Evolutionary conservation across 2,888 invertebrate species (phyloP).

Genomic region (Cenopis cana): DNA sequence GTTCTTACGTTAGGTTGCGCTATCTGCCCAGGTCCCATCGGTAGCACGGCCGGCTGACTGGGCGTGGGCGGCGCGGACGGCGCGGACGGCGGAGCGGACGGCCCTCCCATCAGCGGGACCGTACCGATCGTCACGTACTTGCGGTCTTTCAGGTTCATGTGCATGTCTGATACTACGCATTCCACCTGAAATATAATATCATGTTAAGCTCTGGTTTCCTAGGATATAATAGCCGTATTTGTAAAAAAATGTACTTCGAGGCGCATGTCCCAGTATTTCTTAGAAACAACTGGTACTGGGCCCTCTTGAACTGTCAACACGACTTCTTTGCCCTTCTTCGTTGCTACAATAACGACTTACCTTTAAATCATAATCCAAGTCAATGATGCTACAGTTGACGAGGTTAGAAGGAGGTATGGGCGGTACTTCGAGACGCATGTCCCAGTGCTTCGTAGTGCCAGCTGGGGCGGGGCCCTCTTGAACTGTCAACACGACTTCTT

Average conservation of each 20-base stretch:
- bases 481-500: no score
- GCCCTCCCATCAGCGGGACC: conserved; percentile 87
- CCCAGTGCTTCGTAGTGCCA: conserved; percentile 86
- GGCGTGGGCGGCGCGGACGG: conserved; percentile 56
- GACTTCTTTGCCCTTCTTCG: no score
- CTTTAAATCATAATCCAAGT: no score
- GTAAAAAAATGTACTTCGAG: no score
- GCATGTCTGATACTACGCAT: conserved; percentile 87
- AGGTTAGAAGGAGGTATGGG: no score
- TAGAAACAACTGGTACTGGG: no score
- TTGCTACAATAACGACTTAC: no score
- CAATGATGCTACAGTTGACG: no score
- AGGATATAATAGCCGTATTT: no score
- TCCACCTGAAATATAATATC: conserved; percentile 78
- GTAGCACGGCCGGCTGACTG: conserved; percentile 71
- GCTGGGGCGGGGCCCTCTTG: conserved; percentile 88
- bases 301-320: no score
- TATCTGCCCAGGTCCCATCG: conserved; percentile 65
- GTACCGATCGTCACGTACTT: conserved; percentile 91
- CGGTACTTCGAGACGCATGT: conserved; percentile 86
- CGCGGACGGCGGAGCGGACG: conserved; percentile 64
- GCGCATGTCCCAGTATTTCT: no score
- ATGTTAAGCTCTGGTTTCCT: no score
- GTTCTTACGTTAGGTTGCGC: conserved; percentile 53
- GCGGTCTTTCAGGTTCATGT: conserved; percentile 87